These are phyloP conservation scores for Isurus oxyrinchus DNA, from an alignment of 2,113 vertebrate genomes.

Conservation along the genomic window DNA sequence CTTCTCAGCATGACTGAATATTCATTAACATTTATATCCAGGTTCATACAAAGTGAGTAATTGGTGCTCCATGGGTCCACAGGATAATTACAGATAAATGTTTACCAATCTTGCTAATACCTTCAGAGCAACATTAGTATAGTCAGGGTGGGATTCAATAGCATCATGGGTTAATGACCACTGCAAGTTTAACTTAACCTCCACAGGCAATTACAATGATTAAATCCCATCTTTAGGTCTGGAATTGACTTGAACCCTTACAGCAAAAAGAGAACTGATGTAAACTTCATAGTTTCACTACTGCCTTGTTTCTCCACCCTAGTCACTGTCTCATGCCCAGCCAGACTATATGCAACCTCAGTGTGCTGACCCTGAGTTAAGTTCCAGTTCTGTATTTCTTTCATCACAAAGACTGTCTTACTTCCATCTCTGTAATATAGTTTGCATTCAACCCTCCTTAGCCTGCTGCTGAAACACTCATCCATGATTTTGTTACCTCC, in stretches of 20 bases:
- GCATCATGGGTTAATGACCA: background rate
- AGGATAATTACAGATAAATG: background rate
- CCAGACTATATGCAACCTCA: background rate
- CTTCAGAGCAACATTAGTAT: background rate
- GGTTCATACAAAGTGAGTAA: background rate
- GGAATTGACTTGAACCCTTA: background rate
- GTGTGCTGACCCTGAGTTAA: background rate
- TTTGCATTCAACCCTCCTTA: background rate
- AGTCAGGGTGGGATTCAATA: background rate
- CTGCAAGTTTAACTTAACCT: background rate
- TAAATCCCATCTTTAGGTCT: background rate
- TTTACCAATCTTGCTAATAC: background rate
- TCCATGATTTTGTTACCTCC: background rate
- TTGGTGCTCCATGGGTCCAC: background rate
- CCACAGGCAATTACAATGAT: background rate
- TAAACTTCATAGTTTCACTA: background rate
- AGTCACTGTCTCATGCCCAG: background rate
- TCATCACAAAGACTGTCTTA: background rate
- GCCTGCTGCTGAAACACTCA: background rate
- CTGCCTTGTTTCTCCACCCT: background rate
- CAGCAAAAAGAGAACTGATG: background rate
- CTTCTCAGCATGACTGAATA: background rate
- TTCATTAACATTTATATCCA: background rate
- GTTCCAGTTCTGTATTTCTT: background rate
- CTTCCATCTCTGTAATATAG: background rate